A percentile compares a stretch with the other conserved stretches of the same genome.
Conservation (phyloP, 2,888 invertebrate species). For the Melinopterus prodromus region DNA sequence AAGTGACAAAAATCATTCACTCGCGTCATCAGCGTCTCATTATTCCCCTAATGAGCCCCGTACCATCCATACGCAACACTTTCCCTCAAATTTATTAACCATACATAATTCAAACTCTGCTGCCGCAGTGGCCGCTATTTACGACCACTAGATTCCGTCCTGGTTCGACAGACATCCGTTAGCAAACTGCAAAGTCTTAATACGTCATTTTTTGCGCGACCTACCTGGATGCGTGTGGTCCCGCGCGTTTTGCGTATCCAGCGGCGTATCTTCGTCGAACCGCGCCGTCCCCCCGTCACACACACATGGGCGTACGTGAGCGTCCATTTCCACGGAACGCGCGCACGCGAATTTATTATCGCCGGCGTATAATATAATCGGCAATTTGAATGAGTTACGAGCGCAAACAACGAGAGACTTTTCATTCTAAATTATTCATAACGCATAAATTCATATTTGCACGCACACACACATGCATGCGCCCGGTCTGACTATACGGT, state of each 20-base stretch:
- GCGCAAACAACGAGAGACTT: background rate
- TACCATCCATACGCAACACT: background rate
- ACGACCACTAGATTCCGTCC: background rate
- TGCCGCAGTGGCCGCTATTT: background rate
- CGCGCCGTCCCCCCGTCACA: background rate
- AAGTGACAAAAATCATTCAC: background rate
- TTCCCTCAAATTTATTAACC: background rate
- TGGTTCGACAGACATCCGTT: background rate
- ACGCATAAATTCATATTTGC: background rate
- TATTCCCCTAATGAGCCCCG: background rate
- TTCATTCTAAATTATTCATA: constrained; percentile 4
- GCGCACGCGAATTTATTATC: background rate
- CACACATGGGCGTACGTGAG: background rate
- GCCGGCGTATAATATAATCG: background rate
- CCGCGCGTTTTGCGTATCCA: background rate
- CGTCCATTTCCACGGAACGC: background rate
- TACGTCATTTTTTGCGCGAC: background rate
- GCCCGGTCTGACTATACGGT: background rate
- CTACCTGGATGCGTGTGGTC: background rate
- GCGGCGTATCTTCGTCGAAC: background rate
- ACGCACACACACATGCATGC: background rate
- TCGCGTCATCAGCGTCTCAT: background rate
- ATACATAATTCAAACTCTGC: background rate
- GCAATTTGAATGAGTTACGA: constrained; percentile 4
- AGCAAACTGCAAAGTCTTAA: background rate